Evolutionary conservation across 2,113 vertebrate genomes (phyloP).

Genomic region (Ascaphus truei): DNA sequence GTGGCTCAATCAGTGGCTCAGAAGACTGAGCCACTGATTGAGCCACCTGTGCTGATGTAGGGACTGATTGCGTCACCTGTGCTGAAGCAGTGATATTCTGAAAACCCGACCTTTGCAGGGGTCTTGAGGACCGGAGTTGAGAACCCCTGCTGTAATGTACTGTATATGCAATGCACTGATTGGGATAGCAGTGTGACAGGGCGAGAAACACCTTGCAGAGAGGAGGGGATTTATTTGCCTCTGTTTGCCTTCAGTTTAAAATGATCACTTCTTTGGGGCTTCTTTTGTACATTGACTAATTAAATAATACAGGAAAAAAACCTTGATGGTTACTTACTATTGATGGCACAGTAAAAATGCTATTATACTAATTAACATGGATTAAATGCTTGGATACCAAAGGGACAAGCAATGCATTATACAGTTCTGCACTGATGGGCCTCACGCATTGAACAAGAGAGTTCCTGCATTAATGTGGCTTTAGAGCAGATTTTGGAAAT

Average conservation of each 20-base stretch:
- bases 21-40: no score
- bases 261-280: slow-evolving; percentile 25
- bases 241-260: slow-evolving; percentile 10
- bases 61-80: no score
- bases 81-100: no score
- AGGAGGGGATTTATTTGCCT: neutral
- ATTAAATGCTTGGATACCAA: slow-evolving; percentile 4
- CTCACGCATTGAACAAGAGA: slow-evolving; percentile 13
- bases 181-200: no score
- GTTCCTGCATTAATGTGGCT: slow-evolving; percentile 9
- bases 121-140: no score
- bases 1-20: no score
- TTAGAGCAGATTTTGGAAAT: neutral
- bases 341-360: slow-evolving; percentile 16
- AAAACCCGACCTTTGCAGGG: no score
- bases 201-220: no score
- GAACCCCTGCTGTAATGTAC: no score
- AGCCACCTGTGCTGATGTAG: no score
- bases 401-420: slow-evolving; percentile 15
- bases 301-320: slow-evolving; percentile 17
- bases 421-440: neutral
- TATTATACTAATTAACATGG: slow-evolving; percentile 21
- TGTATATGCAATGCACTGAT: no score
- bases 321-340: slow-evolving; percentile 27
- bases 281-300: slow-evolving; percentile 23